Evolutionary conservation across 2,797 vertebrate genomes (phyloP).

Genomic region (Neosilurus hyrtlii): DNA sequence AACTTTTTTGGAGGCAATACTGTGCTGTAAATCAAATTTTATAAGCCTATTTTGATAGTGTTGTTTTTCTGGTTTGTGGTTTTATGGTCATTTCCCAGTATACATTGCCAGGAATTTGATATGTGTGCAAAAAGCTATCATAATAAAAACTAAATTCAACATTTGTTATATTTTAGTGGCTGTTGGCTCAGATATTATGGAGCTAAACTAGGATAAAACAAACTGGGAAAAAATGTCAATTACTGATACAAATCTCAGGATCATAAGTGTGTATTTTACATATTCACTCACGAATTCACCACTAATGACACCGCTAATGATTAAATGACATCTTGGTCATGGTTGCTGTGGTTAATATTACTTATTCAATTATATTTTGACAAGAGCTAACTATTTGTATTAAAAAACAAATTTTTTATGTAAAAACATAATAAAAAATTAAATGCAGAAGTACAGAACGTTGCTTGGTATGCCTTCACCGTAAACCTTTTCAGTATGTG

Average conservation of each 20-base stretch:
- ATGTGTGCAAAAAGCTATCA: background rate
- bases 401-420: too few relatives aligned
- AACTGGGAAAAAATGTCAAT: background rate
- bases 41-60: background rate
- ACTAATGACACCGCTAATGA: background rate
- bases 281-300: background rate
- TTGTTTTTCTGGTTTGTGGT: background rate
- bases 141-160: background rate
- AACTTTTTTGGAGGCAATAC: background rate
- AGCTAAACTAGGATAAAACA: background rate
- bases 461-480: too few relatives aligned
- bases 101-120: background rate
- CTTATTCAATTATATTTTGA: background rate
- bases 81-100: background rate
- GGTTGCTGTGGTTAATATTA: background rate
- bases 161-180: background rate
- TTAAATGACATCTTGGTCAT: background rate
- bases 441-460: too few relatives aligned
- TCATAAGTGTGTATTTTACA: background rate
- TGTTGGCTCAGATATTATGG: background rate
- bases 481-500: too few relatives aligned
- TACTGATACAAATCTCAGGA: background rate
- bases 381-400: background rate
- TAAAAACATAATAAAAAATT: too few relatives aligned
- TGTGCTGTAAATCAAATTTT: background rate